Conservation (phyloP, 2,888 invertebrate genomes). For the Geotrupes spiniger region DNA sequence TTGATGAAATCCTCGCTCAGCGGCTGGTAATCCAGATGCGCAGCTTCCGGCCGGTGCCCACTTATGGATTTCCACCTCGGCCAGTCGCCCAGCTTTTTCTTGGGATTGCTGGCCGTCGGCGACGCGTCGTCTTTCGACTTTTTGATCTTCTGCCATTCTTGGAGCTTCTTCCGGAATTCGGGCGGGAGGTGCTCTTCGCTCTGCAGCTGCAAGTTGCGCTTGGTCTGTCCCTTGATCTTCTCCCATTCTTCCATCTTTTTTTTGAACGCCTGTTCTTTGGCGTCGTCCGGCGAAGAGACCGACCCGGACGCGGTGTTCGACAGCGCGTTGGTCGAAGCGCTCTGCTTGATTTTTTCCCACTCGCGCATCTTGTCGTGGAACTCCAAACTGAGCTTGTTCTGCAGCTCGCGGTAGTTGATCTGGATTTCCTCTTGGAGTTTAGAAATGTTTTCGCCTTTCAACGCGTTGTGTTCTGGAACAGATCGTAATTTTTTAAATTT, state of each 20-base stretch:
- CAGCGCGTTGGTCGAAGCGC: constrained; percentile 32
- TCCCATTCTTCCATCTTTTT: constrained; percentile 56
- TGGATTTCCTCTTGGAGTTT: constrained; percentile 64
- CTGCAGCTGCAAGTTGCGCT: constrained; percentile 43
- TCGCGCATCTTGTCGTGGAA: constrained; percentile 70
- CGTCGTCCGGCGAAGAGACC: constrained; percentile 34
- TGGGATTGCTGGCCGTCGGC: constrained; percentile 27
- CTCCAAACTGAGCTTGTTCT: constrained; percentile 69
- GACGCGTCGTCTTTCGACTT: constrained; percentile 44
- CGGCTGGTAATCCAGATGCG: constrained; percentile 59
- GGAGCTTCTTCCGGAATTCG: constrained; percentile 78
- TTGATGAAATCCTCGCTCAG: constrained; percentile 79
- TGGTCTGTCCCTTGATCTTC: constrained; percentile 45
- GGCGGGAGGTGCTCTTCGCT: constrained; percentile 71
- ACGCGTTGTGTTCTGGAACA: too few species aligned
- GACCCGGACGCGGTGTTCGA: constrained; percentile 23
- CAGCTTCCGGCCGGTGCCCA: constrained; percentile 35
- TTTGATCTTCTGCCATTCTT: constrained; percentile 81
- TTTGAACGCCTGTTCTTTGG: constrained; percentile 46
- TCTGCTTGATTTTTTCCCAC: constrained; percentile 46
- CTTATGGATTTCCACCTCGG: constrained; percentile 58
- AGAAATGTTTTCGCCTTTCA: constrained; percentile 23
- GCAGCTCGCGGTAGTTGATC: constrained; percentile 68
- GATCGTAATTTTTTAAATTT: too few species aligned
- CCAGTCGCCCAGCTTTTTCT: constrained; percentile 58